Percentiles rank a stretch among this genome's conserved stretches.
Conservation (phyloP, 37 sponge, comb jelly and placozoan species). For the Ephydatia muelleri region DNA sequence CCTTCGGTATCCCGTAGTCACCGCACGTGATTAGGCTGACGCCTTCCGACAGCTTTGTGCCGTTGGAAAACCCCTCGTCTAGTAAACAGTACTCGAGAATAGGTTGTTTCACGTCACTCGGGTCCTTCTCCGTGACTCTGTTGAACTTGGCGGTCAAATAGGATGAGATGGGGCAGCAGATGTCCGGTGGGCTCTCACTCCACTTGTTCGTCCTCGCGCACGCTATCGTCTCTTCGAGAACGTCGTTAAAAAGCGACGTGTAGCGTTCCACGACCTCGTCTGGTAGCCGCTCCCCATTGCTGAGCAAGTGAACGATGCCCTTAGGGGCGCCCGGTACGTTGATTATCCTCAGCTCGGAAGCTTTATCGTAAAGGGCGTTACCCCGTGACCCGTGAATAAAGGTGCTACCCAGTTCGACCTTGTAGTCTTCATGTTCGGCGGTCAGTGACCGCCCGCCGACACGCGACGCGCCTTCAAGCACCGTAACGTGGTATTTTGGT, state of each 20-base stretch:
- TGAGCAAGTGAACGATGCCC: background rate
- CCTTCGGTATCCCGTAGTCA: slow-evolving; percentile 29
- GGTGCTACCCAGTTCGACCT: slow-evolving; percentile 26
- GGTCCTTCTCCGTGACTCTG: background rate
- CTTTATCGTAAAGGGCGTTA: slow-evolving; percentile 29
- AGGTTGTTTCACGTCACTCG: background rate
- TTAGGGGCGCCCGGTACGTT: background rate
- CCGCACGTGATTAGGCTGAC: background rate
- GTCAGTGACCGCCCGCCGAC: slow-evolving; percentile 33
- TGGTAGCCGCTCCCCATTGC: slow-evolving; percentile 27
- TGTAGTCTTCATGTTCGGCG: background rate
- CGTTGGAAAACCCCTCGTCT: slow-evolving; percentile 18
- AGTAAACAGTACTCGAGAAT: slow-evolving; percentile 13
- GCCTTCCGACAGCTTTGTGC: background rate
- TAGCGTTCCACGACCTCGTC: slow-evolving; percentile 5
- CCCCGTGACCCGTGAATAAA: slow-evolving; percentile 32
- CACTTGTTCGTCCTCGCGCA: slow-evolving; percentile 18
- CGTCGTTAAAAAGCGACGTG: background rate
- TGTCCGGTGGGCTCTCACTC: background rate
- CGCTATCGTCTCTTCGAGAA: slow-evolving; percentile 6
- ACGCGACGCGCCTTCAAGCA: slow-evolving; percentile 30
- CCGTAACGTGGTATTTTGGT: slow-evolving; percentile 1
- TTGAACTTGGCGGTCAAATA: background rate
- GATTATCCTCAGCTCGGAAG: slow-evolving; percentile 1
- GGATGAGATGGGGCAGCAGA: background rate